A percentile compares a stretch with the other conserved stretches of the same genome.
Conservation (phyloP, 2,888 invertebrate species). For the Mythimna lalbum region DNA sequence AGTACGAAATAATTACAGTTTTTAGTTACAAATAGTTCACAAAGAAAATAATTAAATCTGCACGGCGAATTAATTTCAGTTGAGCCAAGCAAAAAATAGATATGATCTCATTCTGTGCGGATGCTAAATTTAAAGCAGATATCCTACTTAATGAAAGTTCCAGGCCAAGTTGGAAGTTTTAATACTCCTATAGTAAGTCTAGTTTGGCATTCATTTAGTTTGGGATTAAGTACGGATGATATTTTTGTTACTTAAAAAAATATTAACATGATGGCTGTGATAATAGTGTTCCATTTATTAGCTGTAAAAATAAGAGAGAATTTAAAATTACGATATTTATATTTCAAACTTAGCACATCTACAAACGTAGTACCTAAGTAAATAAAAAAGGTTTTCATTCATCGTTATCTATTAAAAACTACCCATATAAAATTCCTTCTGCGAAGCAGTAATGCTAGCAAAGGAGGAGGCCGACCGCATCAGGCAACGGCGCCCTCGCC, state of each 20-base stretch:
- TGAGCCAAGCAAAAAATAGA: constrained; percentile 7
- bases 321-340: too few species aligned
- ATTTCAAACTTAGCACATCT: too few species aligned
- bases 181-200: constrained; percentile 18
- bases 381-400: too few species aligned
- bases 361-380: too few species aligned
- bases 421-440: too few species aligned
- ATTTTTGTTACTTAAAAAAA: background rate
- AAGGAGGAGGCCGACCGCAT: too few species aligned
- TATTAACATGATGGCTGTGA: background rate
- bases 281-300: too few species aligned
- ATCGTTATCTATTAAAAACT: too few species aligned
- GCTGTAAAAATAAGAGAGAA: too few species aligned
- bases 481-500: too few species aligned
- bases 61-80: constrained; percentile 7
- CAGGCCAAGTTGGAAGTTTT: constrained; percentile 21
- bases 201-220: constrained; percentile 5
- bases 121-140: constrained; percentile 22
- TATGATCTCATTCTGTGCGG: background rate
- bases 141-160: constrained; percentile 14
- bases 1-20: too few species aligned
- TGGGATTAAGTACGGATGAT: background rate
- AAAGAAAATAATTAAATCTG: constrained; percentile 13
- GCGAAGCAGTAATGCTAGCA: too few species aligned
- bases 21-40: background rate